Evolutionary conservation across 2,113 vertebrate species (phyloP), one percentile per base, ranked within the genome.

Genomic region (Phyllostomus hastatus): DNA sequence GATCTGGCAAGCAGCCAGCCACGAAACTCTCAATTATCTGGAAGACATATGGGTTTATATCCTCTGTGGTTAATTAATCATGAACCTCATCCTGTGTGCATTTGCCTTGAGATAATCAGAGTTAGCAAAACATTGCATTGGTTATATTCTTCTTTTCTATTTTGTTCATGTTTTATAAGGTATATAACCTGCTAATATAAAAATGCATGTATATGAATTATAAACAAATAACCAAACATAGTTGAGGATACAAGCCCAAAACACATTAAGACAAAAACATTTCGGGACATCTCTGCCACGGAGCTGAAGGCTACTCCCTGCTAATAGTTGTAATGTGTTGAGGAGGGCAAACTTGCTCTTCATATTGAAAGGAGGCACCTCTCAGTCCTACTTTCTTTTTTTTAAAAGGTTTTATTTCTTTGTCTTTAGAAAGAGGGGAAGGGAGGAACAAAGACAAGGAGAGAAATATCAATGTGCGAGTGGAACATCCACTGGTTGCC

Each of bases 121-220:
- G 52, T 76, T 83, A 48, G 38, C 46, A 88, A 88, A 83, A 73
- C 26, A 28, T 54, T n/a, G 31, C 19, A n/a, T 61, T 59, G 48
- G 5, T 76, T 70, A 70, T 88, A 78, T 82, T 31, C 54, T 43
- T 43, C 57, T 61, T 82, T 88, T 35, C 70, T 76, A 33, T 46
- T 92, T 69, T 73, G 48, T 82, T 50, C 57, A 35, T 96, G 22
- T 80, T 91, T 86, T 84, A 22, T 84, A 88, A 95, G 10, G 46
- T 46, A 24, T 22, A 6, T 31, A 76, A 54, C 41, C 38, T 72
- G 54, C 31, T 46, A 33, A 41, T 85, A 70, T 59, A 88, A 15
- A 59, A 94, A 81, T 57, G 61, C 2, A 31, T 35, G 48, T 61
- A 41, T 88, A 7, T 61, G 41, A 79, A 31, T 75, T 43, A 0